These are phyloP conservation scores for Psylliodes chrysocephalus DNA, from an alignment of 2,888 invertebrate species.

Conservation along the genomic window DNA sequence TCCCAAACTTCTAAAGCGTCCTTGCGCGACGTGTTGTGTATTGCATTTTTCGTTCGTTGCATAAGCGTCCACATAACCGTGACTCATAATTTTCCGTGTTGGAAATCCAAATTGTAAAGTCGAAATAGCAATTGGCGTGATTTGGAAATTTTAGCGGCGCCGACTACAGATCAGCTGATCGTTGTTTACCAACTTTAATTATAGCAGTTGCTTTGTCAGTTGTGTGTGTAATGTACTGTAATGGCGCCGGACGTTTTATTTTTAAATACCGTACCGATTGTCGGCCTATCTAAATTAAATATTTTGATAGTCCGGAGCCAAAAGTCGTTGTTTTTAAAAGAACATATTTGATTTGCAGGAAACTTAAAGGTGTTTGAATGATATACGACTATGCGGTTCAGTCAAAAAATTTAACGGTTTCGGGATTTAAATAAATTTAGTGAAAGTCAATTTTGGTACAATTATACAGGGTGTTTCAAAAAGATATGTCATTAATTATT, in stretches of 20 bases:
- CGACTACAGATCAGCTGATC: conserved; percentile 34
- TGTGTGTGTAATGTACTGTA: conserved; percentile 1
- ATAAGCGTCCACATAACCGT: neutral
- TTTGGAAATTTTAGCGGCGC: conserved; percentile 5
- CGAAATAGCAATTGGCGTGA: conserved; percentile 9
- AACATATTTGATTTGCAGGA: too few relatives aligned
- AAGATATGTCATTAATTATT: too few relatives aligned
- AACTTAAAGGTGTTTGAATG: too few relatives aligned
- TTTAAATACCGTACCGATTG: conserved; percentile 17
- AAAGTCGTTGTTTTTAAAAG: too few relatives aligned
- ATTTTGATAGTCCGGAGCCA: neutral
- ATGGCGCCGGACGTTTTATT: conserved; percentile 29
- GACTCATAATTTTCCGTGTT: neutral
- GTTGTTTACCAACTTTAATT: conserved; percentile 31
- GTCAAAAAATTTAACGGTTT: too few relatives aligned
- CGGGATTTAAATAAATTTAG: too few relatives aligned
- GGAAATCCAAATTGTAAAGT: conserved; percentile 3
- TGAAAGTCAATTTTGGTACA: too few relatives aligned
- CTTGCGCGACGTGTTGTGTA: too few relatives aligned
- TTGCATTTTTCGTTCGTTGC: too few relatives aligned
- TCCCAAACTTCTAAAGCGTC: too few relatives aligned
- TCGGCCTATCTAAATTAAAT: neutral
- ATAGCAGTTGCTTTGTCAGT: conserved; percentile 32
- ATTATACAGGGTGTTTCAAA: too few relatives aligned
- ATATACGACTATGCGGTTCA: too few relatives aligned